Evolutionary conservation across 2,797 vertebrate species (phyloP).

Genomic region (Stomatorhinus walkeri): DNA sequence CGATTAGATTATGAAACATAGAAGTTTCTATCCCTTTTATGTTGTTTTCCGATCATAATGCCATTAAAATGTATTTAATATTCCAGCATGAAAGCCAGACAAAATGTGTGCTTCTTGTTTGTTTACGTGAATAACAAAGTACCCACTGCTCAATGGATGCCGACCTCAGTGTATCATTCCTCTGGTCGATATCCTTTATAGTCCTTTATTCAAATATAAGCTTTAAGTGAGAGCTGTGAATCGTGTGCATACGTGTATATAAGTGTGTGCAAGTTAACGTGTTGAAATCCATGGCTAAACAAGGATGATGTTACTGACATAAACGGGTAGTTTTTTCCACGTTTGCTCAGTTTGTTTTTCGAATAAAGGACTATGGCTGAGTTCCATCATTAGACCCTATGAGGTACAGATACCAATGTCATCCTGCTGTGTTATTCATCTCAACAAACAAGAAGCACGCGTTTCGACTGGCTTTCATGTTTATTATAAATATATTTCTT

Average conservation of each 20-base stretch:
- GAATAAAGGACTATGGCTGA: background rate
- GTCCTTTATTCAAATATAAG: background rate
- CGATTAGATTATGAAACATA: background rate
- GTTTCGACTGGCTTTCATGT: background rate
- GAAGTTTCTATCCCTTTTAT: background rate
- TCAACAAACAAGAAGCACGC: background rate
- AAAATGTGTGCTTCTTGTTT: background rate
- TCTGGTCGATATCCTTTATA: background rate
- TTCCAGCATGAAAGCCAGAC: background rate
- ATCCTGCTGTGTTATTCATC: background rate
- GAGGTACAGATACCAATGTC: background rate
- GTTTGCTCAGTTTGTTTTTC: background rate
- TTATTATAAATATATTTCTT: background rate
- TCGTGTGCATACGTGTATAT: background rate
- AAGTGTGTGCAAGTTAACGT: background rate
- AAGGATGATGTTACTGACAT: background rate
- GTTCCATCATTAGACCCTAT: background rate
- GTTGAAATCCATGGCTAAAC: background rate
- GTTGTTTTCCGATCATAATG: background rate
- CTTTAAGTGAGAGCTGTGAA: background rate
- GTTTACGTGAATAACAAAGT: background rate
- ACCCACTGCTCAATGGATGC: background rate
- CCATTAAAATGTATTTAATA: background rate
- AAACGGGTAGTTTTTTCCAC: background rate
- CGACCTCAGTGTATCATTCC: background rate